Evolutionary conservation across 2,888 invertebrate genomes (phyloP), one percentile per base, ranked within the genome.

Genomic region (Calameuta idolon): DNA sequence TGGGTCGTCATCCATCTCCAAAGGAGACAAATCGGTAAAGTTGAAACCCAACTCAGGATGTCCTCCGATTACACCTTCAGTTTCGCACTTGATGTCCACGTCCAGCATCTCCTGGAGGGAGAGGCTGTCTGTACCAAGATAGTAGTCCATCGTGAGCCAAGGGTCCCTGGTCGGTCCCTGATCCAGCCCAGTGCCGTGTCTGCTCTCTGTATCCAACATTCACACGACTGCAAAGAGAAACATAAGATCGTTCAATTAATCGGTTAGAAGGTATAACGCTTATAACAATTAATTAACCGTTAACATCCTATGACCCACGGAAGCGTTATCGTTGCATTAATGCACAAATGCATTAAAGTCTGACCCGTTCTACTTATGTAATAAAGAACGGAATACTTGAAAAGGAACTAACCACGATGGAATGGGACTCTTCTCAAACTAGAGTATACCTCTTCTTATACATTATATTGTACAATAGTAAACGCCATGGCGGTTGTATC

Each of bases 81-180:
- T 96, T 92, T 97, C 97, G 83, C 95, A 95, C 90, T 97, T 96
- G 81, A 98, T 97, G 90, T 97, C 98, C 91, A 96, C 95, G 89
- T 97, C 97, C 83, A 98, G 94, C 96, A 97, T 97, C 89, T 98
- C 97, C 91, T 97, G 97, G 88, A 97, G 94, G 76, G 97, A 96
- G 90, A 93, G 88, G 75, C 93, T 93, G 85, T 93, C 93, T 69
- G 93, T 92, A 82, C 91, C 92, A 82, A 93, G 90, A 84, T 93
- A 93, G 88, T 93, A 93, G 86, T 93, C 93, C 93, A 93, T 93
- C 78, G 92, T 89, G 85, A 91, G 88, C 89, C 91, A 91, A 85
- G 90, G 91, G 83, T 91, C 91, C 88, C 89, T 85, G 75, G 90
- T 84, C 80, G 89, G 88, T 88, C 90, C 90, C 89, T 90, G 91